Base-by-base conservation (phyloP, 2,888 invertebrate species). In the Esperia sulphurella region DNA sequence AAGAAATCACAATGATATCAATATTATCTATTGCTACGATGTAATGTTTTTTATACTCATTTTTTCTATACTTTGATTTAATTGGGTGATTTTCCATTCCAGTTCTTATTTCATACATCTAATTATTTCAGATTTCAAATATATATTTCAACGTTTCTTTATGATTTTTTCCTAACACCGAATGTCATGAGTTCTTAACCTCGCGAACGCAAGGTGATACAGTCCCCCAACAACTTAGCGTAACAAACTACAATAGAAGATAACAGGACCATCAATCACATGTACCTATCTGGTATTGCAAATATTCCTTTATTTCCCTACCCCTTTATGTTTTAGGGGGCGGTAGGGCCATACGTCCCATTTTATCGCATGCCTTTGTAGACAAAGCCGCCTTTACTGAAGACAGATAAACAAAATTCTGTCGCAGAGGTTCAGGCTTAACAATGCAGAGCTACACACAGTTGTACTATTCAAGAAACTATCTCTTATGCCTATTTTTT, bases 331-430 rank as follows among this genome's bases (percentile, higher is more conserved):
- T 52, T 51, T n/a, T 58, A 55, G 53, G 58, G 56, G 63, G 61
- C 57, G 59, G 53, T 48, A 55, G 57, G 57, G 64, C 65, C 63
- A 68, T 66, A 63, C 61, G 61, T 61, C 61, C 65, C 62, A 54
- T 71, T 78, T 74, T 75, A 80, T 80, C 72, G 71, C 73, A 58
- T 68, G 66, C 75, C 75, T 76, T 71, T 71, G 73, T 75, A 79
- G 75, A 82, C 79, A 82, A 79, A 79, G 74, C 65, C 65, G 62
- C 61, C 68, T 69, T 74, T 69, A 69, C 66, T 60, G 53, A 58
- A 65, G 64, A 68, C 63, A 76, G 75, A 80, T 79, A 83, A 80
- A 79, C 75, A 79, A 75, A 72, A 78, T 75, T 74, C 65, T 68
- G 68, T 59, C 62, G 61, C 61, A 51, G 61, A 64, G 65, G 59